These are phyloP conservation scores for Ganaspis brasiliensis DNA, from an alignment of 2,888 invertebrate species.

Conservation along the genomic window DNA sequence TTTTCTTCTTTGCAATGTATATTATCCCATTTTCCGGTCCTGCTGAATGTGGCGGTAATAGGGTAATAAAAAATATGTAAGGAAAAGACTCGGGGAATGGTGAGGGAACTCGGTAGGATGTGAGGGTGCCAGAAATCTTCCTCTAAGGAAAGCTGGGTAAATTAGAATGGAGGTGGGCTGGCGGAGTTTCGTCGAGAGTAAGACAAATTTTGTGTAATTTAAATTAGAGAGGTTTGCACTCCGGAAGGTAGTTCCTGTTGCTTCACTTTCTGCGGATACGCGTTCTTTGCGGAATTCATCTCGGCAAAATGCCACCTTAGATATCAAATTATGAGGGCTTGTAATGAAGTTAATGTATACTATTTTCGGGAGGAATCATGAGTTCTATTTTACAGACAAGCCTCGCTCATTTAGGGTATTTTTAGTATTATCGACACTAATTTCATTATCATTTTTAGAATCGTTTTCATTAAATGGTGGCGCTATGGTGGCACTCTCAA, in stretches of 20 bases:
- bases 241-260: conserved; percentile 36
- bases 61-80: conserved; percentile 70
- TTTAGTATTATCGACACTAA: neutral
- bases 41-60: conserved; percentile 58
- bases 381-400: neutral
- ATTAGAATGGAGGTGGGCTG: conserved; percentile 61
- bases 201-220: conserved; percentile 72
- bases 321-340: conserved; percentile 20
- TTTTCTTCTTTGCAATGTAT: conserved; percentile 2
- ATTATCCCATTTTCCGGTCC: conserved; percentile 29
- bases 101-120: conserved; percentile 38
- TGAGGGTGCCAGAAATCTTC: conserved; percentile 37
- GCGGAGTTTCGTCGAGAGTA: conserved; percentile 65
- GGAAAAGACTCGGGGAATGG: conserved; percentile 63
- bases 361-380: neutral
- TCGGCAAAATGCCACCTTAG: neutral
- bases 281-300: conserved; percentile 6
- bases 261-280: conserved; percentile 20
- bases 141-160: conserved; percentile 49
- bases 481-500: too few relatives aligned
- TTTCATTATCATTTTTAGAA: too few relatives aligned
- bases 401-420: neutral
- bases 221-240: conserved; percentile 60
- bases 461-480: too few relatives aligned
- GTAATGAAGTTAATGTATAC: conserved; percentile 5